Conservation (phyloP, 2,888 invertebrate genomes). For the Pemphredon lugubris region DNA sequence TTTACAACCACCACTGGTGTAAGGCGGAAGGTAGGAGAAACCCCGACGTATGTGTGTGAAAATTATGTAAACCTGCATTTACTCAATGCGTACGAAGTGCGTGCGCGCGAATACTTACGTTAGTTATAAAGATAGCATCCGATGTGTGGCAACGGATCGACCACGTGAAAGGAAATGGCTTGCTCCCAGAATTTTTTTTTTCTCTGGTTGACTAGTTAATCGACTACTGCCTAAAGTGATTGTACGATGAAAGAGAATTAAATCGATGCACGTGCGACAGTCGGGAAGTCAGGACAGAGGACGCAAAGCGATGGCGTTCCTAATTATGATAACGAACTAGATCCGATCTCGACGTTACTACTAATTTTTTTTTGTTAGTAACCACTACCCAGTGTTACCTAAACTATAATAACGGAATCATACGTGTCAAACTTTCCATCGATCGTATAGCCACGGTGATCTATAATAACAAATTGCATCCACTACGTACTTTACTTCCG, state of each 20-base stretch:
- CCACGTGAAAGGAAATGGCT: conserved; percentile 4
- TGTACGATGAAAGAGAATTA: neutral
- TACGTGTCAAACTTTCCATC: too few species aligned
- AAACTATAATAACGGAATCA: too few species aligned
- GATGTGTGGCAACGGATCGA: neutral
- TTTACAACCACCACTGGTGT: conserved; percentile 39
- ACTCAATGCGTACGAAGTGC: conserved; percentile 56
- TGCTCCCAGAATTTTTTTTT: neutral
- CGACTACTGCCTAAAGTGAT: too few species aligned
- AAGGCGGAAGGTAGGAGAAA: conserved; percentile 37
- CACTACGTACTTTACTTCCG: neutral
- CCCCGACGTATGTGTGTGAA: conserved; percentile 57
- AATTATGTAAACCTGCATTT: conserved; percentile 71
- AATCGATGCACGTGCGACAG: neutral
- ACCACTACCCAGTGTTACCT: too few species aligned
- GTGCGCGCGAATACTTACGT: conserved; percentile 53
- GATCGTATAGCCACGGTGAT: neutral
- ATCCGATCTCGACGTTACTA: too few species aligned
- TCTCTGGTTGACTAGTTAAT: neutral
- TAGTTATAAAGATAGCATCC: conserved; percentile 34
- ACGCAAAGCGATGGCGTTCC: too few species aligned
- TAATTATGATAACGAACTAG: too few species aligned
- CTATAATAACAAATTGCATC: too few species aligned
- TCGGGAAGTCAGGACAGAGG: too few species aligned
- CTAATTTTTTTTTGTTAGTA: too few species aligned